Evolutionary conservation across 2,797 vertebrate genomes (phyloP), one percentile per base, ranked within the genome.

Genomic region (Heliangelus exortis): DNA sequence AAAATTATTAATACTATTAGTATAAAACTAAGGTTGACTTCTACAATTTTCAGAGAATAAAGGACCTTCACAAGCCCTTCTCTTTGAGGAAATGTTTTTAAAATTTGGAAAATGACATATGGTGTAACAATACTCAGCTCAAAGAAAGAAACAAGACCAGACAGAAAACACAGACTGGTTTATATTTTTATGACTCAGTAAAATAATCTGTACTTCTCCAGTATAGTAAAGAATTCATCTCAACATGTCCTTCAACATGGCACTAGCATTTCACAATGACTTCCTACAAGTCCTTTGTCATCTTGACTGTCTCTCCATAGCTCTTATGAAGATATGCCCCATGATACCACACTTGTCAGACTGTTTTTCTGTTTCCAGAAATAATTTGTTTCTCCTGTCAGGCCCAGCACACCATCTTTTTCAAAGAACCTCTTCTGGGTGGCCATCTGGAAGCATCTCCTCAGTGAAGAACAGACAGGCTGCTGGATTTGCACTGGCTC

Each of bases 121-220:
- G 20, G 61, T 77, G 15, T 74, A 85, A 93, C 55, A 91, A 85
- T 77, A 94, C n/a, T 90, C 61, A 53, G 41, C 61, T 89, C 84
- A 94, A 89, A 77, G 51, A 41, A 76, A 90, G 67, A 84, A 83
- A 89, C 58, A 95, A 92, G 73, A 55, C 25, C 68, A 90, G 74
- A 87, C 43, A 95, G 62, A 92, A 93, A 89, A 87, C 61, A 91
- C 74, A 69, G 84, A 59, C 59, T 63, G 74, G 48, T 55, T 90
- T 77, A 47, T 85, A 63, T 67, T 87, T 91, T 79, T 79, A 57
- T 47, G 48, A 71, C 43, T 75, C 48, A 33, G 22, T 39, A 55
- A 25, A 82, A 48, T 12, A 92, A 89, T 57, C 68, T 83, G 15
- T 51, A 41, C 36, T 83, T 26, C 41, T 87, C 66, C 77, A 87